Percentiles rank a stretch among this genome's conserved stretches.
Conservation (phyloP, 2,113 vertebrate genomes). For the Chrysemys picta region DNA sequence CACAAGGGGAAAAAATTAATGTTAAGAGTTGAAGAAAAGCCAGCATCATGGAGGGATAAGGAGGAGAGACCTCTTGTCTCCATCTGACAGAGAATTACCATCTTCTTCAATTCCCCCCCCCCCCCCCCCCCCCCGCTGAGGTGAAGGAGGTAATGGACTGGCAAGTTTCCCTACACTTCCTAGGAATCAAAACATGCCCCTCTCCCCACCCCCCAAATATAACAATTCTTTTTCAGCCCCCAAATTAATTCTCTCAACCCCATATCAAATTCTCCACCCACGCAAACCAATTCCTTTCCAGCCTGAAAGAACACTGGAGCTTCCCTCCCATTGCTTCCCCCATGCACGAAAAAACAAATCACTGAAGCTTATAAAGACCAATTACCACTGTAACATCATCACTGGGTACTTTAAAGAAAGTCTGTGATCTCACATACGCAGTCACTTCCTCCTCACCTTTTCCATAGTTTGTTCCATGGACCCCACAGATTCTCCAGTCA, state of each 20-base stretch:
- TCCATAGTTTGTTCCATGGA: conserved; percentile 86
- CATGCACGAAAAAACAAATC: neutral
- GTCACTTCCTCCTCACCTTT: conserved; percentile 81
- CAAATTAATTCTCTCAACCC: neutral
- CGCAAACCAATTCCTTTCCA: neutral
- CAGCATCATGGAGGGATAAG: neutral
- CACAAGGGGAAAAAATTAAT: neutral
- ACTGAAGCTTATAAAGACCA: neutral
- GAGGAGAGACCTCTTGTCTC: neutral
- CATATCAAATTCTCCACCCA: neutral
- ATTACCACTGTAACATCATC: neutral
- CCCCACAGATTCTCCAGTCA: conserved; percentile 92
- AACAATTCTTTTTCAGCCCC: neutral
- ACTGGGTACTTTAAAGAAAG: neutral
- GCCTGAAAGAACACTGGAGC: neutral
- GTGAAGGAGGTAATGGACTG: neutral
- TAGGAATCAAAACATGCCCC: neutral
- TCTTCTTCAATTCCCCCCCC: neutral
- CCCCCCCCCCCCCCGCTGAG: neutral
- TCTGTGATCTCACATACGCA: neutral
- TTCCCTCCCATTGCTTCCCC: neutral
- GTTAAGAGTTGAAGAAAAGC: neutral
- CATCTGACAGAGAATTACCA: rapidly evolving
- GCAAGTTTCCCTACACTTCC: neutral
- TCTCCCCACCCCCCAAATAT: neutral